Evolutionary conservation across 92 coral and sea anemone species (phyloP).

Genomic region (Pocillopora meandrina): DNA sequence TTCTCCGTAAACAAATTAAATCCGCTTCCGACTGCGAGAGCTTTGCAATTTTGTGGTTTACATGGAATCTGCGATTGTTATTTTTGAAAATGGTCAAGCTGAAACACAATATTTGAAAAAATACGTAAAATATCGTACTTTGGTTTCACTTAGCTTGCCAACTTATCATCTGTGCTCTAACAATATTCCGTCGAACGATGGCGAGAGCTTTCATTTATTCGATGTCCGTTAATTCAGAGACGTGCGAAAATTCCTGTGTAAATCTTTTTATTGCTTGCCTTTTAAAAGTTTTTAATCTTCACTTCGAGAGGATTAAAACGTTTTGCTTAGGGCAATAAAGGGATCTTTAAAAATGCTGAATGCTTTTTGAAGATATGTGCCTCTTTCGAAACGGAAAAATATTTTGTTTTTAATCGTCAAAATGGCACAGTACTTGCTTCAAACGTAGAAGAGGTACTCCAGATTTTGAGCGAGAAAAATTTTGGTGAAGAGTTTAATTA

Average conservation of each 20-base stretch:
- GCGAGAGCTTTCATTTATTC: neutral
- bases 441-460: too few species aligned
- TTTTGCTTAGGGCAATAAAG: neutral
- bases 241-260: neutral
- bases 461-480: too few species aligned
- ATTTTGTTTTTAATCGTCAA: neutral
- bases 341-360: neutral
- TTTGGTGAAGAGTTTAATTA: too few species aligned
- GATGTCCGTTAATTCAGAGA: neutral
- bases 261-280: neutral
- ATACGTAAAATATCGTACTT: neutral
- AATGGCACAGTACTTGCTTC: too few species aligned
- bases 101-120: neutral
- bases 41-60: neutral
- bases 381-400: neutral
- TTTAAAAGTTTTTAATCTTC: conserved; percentile 6
- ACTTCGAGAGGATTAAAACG: neutral
- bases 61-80: neutral
- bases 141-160: too few species aligned
- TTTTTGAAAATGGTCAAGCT: conserved; percentile 1
- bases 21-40: neutral
- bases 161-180: too few species aligned
- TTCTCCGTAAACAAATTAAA: conserved; percentile 22
- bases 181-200: neutral
- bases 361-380: conserved; percentile 8